These are phyloP conservation scores for Diabrotica virgifera DNA, from an alignment of 1,140 invertebrate species.

Conservation along the genomic window DNA sequence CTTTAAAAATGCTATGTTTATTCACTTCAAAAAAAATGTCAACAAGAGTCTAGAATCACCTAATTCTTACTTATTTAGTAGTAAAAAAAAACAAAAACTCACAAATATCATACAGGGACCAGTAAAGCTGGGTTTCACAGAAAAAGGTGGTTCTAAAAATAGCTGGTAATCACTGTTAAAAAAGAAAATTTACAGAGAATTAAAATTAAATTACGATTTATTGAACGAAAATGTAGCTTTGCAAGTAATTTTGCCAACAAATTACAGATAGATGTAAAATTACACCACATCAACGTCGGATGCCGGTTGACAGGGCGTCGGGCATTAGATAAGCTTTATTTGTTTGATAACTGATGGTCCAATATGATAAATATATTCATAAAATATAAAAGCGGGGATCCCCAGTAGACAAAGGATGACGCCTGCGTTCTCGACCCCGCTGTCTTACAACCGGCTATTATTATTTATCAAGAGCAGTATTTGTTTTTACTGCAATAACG, in stretches of 20 bases:
- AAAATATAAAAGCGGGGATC: constrained; percentile 47
- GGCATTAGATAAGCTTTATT: constrained; percentile 36
- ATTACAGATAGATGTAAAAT: constrained; percentile 36
- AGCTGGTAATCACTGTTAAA: constrained; percentile 34
- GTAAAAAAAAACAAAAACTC: constrained; percentile 16
- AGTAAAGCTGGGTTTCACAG: constrained; percentile 18
- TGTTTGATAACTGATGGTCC: constrained; percentile 37
- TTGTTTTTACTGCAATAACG: constrained; percentile 91
- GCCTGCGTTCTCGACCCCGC: constrained; percentile 23
- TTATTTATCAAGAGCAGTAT: constrained; percentile 91
- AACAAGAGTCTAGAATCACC: constrained; percentile 37
- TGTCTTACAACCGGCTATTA: constrained; percentile 58
- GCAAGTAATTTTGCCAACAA: constrained; percentile 37
- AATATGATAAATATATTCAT: constrained; percentile 35
- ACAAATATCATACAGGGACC: constrained; percentile 18
- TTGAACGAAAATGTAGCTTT: constrained; percentile 33
- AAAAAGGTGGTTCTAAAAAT: constrained; percentile 30
- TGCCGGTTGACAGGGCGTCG: constrained; percentile 30
- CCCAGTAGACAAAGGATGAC: constrained; percentile 50
- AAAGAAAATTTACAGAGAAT: constrained; percentile 38
- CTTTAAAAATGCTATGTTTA: constrained; percentile 41
- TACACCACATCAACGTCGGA: constrained; percentile 34
- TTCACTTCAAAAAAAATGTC: constrained; percentile 37
- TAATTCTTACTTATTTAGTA: constrained; percentile 24
- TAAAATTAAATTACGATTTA: constrained; percentile 43